Percentiles rank a stretch among this genome's conserved stretches.
These are phyloP conservation scores for Aplysina aerophoba DNA, from an alignment of 37 sponge, comb jelly and placozoan genomes.

Conservation along the genomic window DNA sequence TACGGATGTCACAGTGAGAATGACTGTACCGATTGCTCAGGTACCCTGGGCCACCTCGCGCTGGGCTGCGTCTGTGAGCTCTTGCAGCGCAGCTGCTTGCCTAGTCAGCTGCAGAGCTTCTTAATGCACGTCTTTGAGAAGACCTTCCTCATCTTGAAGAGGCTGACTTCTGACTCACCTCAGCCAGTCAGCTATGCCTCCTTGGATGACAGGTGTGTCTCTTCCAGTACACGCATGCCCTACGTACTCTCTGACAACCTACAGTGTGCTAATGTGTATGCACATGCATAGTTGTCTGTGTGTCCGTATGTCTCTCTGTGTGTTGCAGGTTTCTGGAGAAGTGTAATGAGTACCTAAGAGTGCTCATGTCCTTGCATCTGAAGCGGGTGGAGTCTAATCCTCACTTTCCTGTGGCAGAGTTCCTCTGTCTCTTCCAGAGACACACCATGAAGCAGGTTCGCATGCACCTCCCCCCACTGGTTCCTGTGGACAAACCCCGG, in stretches of 20 bases:
- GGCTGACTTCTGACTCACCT: slow-evolving; percentile 45
- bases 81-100: slow-evolving; percentile 71
- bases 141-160: slow-evolving; percentile 62
- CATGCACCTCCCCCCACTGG: too few relatives aligned
- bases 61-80: slow-evolving; percentile 84
- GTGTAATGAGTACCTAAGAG: slow-evolving; percentile 80
- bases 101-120: slow-evolving; percentile 69
- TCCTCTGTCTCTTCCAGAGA: slow-evolving; percentile 71
- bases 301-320: not conserved
- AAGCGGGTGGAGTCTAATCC: slow-evolving; percentile 78
- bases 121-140: slow-evolving; percentile 78
- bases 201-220: slow-evolving; percentile 72
- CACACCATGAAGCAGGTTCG: slow-evolving; percentile 81
- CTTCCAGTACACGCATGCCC: too few relatives aligned
- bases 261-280: not conserved
- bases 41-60: slow-evolving; percentile 69
- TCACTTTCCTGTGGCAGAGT: slow-evolving; percentile 79
- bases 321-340: slow-evolving; percentile 66
- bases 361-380: slow-evolving; percentile 81
- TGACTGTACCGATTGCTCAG: slow-evolving; percentile 49
- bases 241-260: not conserved
- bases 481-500: too few relatives aligned
- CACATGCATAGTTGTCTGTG: not conserved
- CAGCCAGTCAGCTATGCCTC: not conserved
- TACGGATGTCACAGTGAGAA: slow-evolving; percentile 71